These are phyloP conservation scores for Phylloscopus whistleri DNA, from an alignment of 2,113 vertebrate genomes.

Conservation along the genomic window DNA sequence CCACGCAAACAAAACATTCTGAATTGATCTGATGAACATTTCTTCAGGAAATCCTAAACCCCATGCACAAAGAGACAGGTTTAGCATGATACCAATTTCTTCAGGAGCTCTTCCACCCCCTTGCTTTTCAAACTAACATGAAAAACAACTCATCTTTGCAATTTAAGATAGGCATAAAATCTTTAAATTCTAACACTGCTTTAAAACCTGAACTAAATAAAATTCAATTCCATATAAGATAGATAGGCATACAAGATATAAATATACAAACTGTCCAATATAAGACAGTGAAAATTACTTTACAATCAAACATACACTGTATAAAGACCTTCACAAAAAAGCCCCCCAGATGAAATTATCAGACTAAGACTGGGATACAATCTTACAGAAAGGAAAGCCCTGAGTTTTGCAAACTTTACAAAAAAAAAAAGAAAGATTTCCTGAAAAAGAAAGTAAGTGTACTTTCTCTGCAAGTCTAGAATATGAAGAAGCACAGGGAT, in stretches of 20 bases:
- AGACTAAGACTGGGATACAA: neutral
- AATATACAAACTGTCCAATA: neutral
- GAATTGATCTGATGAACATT: constrained; percentile 83
- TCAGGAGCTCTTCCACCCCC: neutral
- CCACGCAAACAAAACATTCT: constrained; percentile 89
- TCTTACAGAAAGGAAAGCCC: neutral
- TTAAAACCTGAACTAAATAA: neutral
- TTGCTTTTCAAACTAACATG: neutral
- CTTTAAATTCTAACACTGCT: neutral
- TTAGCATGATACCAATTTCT: neutral
- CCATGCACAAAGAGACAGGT: neutral
- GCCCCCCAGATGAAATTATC: neutral
- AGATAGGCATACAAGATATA: neutral
- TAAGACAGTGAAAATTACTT: neutral
- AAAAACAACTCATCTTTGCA: neutral
- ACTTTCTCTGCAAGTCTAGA: neutral
- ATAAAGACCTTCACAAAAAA: neutral
- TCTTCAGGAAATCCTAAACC: constrained; percentile 85
- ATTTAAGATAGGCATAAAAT: neutral
- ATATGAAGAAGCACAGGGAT: neutral
- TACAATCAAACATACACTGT: neutral
- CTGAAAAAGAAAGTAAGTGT: neutral
- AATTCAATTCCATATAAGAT: neutral
- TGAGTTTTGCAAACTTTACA: neutral
- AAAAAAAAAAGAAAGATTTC: neutral